Percentiles rank a stretch among this genome's conserved stretches.
Evolutionary conservation across 2,888 invertebrate species (phyloP).

Genomic region (Morpho achilles): DNA sequence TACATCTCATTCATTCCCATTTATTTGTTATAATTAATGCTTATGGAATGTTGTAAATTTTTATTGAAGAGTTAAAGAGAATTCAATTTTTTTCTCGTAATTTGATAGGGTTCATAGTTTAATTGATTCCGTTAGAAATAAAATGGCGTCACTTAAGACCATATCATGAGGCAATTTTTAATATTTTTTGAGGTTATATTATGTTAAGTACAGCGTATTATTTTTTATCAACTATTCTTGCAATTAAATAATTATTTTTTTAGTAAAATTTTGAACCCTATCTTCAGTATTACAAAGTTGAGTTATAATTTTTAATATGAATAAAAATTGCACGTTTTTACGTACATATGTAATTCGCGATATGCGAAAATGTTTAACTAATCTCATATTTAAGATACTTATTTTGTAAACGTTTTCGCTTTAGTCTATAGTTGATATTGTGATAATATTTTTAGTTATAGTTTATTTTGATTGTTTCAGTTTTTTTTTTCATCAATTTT

Average conservation of each 20-base stretch:
- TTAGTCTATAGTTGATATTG: conserved; percentile 31
- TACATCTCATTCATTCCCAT: too few species aligned
- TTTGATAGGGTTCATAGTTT: too few species aligned
- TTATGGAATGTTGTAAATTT: too few species aligned
- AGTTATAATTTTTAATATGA: conserved; percentile 30
- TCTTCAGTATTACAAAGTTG: conserved; percentile 60
- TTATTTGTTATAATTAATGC: too few species aligned
- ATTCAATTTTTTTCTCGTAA: too few species aligned
- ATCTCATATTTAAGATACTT: background rate
- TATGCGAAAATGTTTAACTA: background rate
- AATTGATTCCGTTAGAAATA: too few species aligned
- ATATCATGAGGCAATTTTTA: too few species aligned
- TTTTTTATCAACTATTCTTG: background rate
- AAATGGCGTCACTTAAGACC: too few species aligned
- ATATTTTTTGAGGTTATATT: too few species aligned
- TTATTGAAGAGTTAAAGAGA: too few species aligned
- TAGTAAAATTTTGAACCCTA: conserved; percentile 1
- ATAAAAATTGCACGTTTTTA: too few species aligned
- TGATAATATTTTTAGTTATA: conserved; percentile 39
- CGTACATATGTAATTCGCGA: background rate
- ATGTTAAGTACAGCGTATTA: background rate
- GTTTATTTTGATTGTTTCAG: conserved; percentile 23
- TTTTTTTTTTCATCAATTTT: conserved; percentile 17
- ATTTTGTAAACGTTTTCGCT: conserved; percentile 26
- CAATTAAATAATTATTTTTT: background rate